Evolutionary conservation across 2,888 invertebrate genomes (phyloP), one percentile per base, ranked within the genome.

Genomic region (Globia sparganii): DNA sequence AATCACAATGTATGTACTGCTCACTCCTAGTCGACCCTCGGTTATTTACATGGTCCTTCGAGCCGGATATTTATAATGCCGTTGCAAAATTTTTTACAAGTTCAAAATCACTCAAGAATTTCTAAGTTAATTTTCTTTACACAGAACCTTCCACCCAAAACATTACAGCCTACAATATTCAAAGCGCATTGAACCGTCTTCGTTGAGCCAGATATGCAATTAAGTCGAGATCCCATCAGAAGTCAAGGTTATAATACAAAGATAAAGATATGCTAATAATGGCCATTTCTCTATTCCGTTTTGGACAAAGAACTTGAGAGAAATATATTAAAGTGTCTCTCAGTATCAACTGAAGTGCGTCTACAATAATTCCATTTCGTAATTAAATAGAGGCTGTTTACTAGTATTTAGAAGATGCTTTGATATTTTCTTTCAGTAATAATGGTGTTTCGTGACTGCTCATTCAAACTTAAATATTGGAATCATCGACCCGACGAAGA

Each of bases 251-350:
- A 80, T 72, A 83, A 79, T 76, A 86, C 86, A 78, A 86, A 79
- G 86, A 86, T 81, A 78, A 83, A 84, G 86, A 81, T 78, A 86
- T 88, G 83, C 73, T 75, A 82, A 88, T 81, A 79, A 70, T 78
- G 64, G 71, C 59, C 77, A 84, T 81, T 87, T 78, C 67, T 77
- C 76, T 61, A 73, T 79, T 81, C 76, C 69, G 4, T 74, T 84
- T 80, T 71, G 59, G 65, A 85, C 80, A 87, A 88, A 82, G 77
- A 80, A 64, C 59, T 37, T 53, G 65, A 74, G 67, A 64, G 73
- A 62, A 73, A 78, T 69, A 64, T 64, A 77, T 72, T 77, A 78
- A 80, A 72, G 62, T 62, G n/a, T 28, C 11, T 21, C 18, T 11
- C 11, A n/a, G 67, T 28, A 28, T 2, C 2, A 1, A n/a, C n/a